A percentile compares a stretch with the other conserved stretches of the same genome.
These are phyloP conservation scores for Saccostrea echinata DNA, from an alignment of 1,140 invertebrate species.

Conservation along the genomic window DNA sequence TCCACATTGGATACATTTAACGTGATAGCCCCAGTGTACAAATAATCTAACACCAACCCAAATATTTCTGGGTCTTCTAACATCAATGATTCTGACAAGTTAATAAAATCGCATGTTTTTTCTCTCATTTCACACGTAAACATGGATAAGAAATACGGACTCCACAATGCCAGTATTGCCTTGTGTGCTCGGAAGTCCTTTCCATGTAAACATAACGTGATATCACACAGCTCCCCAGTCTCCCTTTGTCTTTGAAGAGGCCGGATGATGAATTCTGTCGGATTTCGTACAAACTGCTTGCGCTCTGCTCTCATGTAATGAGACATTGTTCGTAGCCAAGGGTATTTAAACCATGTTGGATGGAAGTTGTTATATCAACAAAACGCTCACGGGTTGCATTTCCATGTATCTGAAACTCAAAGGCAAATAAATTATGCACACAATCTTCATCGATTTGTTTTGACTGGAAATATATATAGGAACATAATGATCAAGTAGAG, in stretches of 20 bases:
- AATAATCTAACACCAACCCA: slow-evolving; percentile 88
- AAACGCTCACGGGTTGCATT: neutral
- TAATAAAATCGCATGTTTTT: slow-evolving; percentile 84
- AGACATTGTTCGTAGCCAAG: slow-evolving; percentile 63
- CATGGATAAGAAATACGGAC: slow-evolving; percentile 78
- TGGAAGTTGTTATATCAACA: neutral
- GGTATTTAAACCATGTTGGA: neutral
- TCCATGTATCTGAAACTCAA: neutral
- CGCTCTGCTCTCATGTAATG: slow-evolving; percentile 74
- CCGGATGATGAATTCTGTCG: slow-evolving; percentile 73
- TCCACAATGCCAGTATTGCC: slow-evolving; percentile 75
- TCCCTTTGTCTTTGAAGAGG: slow-evolving; percentile 73
- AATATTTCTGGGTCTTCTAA: slow-evolving; percentile 85
- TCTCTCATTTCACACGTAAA: slow-evolving; percentile 78
- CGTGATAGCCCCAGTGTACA: slow-evolving; percentile 89
- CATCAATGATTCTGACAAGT: slow-evolving; percentile 81
- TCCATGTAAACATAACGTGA: slow-evolving; percentile 71
- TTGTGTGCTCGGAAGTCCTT: slow-evolving; percentile 70
- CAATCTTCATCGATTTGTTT: slow-evolving; percentile 3
- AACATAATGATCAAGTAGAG: neutral
- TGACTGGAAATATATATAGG: neutral
- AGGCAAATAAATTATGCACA: slow-evolving; percentile 22
- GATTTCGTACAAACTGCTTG: slow-evolving; percentile 72
- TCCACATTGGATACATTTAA: slow-evolving; percentile 90
- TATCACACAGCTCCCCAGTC: slow-evolving; percentile 77